These are phyloP conservation scores for Craterocephalus amniculus DNA, from an alignment of 2,797 vertebrate species.

Conservation along the genomic window DNA sequence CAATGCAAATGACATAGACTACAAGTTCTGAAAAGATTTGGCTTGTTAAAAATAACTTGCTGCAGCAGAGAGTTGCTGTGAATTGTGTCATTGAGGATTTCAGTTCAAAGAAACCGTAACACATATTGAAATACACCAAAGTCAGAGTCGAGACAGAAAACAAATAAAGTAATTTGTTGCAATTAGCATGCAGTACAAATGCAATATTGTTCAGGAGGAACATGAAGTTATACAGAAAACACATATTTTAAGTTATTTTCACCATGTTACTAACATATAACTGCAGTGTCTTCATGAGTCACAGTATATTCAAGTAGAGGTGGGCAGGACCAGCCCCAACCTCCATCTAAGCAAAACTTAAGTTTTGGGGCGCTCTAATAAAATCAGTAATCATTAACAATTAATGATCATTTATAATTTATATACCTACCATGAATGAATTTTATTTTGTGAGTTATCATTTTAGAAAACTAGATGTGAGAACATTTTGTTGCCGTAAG, in stretches of 20 bases:
- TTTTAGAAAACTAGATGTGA: too few relatives aligned
- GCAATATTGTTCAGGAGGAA: neutral
- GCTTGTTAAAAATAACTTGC: neutral
- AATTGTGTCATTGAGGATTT: neutral
- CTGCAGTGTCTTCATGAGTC: neutral
- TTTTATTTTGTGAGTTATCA: too few relatives aligned
- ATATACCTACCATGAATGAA: too few relatives aligned
- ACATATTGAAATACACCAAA: neutral
- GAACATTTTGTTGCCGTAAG: too few relatives aligned
- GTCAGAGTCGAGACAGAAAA: neutral
- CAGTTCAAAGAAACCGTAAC: neutral
- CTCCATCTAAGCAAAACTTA: too few relatives aligned
- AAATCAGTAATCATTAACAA: too few relatives aligned
- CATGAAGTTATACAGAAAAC: neutral
- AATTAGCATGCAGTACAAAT: neutral
- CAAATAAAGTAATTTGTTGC: neutral
- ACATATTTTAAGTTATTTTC: too few relatives aligned
- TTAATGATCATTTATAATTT: too few relatives aligned
- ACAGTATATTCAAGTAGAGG: too few relatives aligned
- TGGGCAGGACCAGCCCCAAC: too few relatives aligned
- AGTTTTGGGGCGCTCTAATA: too few relatives aligned
- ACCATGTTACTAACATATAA: neutral
- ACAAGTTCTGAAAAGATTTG: neutral
- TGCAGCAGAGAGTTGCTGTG: too few relatives aligned
- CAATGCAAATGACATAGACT: conserved; percentile 1